A percentile compares a stretch with the other conserved stretches of the same genome.
These are phyloP conservation scores for Drosophila sordidula DNA, from an alignment of 2,888 invertebrate genomes.

Conservation along the genomic window DNA sequence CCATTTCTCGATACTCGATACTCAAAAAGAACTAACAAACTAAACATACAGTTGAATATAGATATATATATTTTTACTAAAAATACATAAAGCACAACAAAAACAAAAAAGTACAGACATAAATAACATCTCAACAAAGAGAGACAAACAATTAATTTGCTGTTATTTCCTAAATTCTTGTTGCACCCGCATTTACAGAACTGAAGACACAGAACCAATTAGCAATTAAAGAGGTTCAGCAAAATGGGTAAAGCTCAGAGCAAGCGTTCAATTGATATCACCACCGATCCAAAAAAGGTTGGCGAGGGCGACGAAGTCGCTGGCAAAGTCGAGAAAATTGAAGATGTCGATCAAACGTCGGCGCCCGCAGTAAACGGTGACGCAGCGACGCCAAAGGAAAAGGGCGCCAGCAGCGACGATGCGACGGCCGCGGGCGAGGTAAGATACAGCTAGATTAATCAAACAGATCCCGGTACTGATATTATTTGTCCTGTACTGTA, in stretches of 20 bases:
- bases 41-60: constrained; percentile 4
- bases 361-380: constrained; percentile 87
- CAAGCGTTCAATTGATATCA: constrained; percentile 94
- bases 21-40: neutral
- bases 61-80: constrained; percentile 7
- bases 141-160: constrained; percentile 25
- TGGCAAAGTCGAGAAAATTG: constrained; percentile 91
- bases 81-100: constrained; percentile 3
- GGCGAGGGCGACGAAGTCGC: constrained; percentile 86
- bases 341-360: constrained; percentile 88
- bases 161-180: constrained; percentile 36
- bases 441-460: neutral
- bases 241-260: constrained; percentile 94
- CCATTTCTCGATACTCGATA: constrained; percentile 39
- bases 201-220: constrained; percentile 51
- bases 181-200: constrained; percentile 46
- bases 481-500: constrained; percentile 67
- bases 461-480: neutral
- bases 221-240: constrained; percentile 83
- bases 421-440: constrained; percentile 53
- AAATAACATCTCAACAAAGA: neutral
- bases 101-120: constrained; percentile 7
- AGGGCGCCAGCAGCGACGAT: constrained; percentile 85
- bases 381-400: constrained; percentile 87
- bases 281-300: constrained; percentile 88